A percentile compares a stretch with the other conserved stretches of the same genome.
Conservation (phyloP, 2,888 invertebrate genomes). For the Biston betularia region DNA sequence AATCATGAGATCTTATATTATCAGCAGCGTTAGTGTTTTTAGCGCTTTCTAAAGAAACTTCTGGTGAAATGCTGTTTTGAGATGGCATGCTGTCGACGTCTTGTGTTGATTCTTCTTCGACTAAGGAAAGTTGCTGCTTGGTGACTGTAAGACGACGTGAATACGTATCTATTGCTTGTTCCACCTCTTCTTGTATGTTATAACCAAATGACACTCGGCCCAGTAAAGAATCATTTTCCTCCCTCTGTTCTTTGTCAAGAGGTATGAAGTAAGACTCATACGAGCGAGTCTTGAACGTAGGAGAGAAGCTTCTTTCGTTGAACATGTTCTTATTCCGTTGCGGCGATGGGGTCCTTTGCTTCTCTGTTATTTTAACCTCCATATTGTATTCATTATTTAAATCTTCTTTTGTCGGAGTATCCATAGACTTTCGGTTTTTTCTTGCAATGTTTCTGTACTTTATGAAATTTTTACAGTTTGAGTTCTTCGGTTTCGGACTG, state of each 20-base stretch:
- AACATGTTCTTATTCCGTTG: conserved; percentile 59
- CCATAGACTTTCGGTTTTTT: conserved; percentile 67
- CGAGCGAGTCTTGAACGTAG: conserved; percentile 62
- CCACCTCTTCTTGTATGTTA: conserved; percentile 60
- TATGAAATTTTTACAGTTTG: conserved; percentile 65
- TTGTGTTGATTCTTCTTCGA: conserved; percentile 83
- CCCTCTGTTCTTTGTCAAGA: conserved; percentile 59
- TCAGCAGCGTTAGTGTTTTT: conserved; percentile 49
- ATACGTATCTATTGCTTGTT: conserved; percentile 69
- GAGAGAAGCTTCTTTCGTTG: conserved; percentile 60
- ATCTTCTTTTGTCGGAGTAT: conserved; percentile 57
- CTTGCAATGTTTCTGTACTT: conserved; percentile 72
- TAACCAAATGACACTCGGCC: conserved; percentile 66
- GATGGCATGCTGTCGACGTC: conserved; percentile 78
- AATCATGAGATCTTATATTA: conserved; percentile 48
- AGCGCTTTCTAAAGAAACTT: conserved; percentile 60
- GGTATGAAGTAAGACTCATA: conserved; percentile 76
- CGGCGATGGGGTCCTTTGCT: conserved; percentile 58
- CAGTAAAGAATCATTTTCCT: conserved; percentile 51
- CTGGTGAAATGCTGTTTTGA: conserved; percentile 71
- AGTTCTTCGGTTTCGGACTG: conserved; percentile 64
- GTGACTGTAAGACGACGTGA: conserved; percentile 64
- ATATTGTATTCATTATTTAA: conserved; percentile 66
- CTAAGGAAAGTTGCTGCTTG: conserved; percentile 79
- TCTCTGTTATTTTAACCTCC: conserved; percentile 75